These are phyloP conservation scores for Channa argus DNA, from an alignment of 2,113 vertebrate species.

Conservation along the genomic window DNA sequence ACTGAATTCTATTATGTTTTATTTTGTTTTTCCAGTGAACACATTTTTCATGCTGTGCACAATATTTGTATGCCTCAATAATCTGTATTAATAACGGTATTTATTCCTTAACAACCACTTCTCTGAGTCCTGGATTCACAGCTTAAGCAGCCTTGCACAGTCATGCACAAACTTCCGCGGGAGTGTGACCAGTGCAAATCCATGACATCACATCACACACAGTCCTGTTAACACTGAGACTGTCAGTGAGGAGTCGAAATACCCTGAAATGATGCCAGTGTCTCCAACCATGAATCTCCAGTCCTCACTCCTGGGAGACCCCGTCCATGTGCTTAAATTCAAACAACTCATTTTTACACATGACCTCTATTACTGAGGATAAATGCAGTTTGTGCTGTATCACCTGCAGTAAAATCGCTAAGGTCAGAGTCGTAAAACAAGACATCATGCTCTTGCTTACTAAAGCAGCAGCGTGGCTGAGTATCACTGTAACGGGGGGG, in stretches of 20 bases:
- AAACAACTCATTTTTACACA: not conserved
- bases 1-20: too few species aligned
- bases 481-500: not conserved
- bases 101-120: not conserved
- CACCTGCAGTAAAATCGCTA: conserved; percentile 8
- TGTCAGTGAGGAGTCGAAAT: not conserved
- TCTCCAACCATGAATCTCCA: not conserved
- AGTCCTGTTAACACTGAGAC: not conserved
- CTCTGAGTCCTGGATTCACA: not conserved
- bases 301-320: not conserved
- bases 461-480: conserved; percentile 8
- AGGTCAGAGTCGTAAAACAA: conserved; percentile 26
- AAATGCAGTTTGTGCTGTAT: conserved; percentile 8
- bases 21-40: too few species aligned
- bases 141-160: not conserved
- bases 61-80: too few species aligned
- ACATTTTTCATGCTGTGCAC: too few species aligned
- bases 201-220: not conserved
- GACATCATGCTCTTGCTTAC: conserved; percentile 5
- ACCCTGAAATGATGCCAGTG: too few species aligned
- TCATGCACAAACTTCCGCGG: not conserved
- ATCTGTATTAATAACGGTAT: not conserved
- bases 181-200: not conserved
- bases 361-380: not conserved
- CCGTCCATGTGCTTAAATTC: not conserved